A percentile compares a stretch with the other conserved stretches of the same genome.
Conservation (phyloP, 1,140 invertebrate species). For the Eubasilissa regina region DNA sequence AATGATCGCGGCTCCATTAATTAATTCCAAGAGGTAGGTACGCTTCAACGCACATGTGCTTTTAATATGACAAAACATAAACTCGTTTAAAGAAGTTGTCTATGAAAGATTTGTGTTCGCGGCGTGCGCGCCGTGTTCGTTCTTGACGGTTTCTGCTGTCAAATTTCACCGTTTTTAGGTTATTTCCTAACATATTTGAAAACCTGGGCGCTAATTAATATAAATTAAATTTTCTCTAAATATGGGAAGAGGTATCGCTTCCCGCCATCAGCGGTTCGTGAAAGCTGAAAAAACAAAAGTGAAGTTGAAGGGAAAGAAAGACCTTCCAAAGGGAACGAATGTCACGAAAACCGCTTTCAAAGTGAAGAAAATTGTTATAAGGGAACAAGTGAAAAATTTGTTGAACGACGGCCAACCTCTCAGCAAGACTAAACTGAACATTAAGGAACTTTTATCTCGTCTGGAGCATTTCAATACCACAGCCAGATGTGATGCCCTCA, state of each 20-base stretch:
- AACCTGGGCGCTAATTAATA: neutral
- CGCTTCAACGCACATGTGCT: too few relatives aligned
- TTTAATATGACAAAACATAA: too few relatives aligned
- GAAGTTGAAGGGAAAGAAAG: conserved; percentile 86
- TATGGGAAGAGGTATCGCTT: conserved; percentile 60
- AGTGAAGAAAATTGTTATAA: conserved; percentile 88
- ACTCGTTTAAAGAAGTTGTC: too few relatives aligned
- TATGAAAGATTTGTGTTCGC: too few relatives aligned
- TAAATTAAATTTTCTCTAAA: neutral
- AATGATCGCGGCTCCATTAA: too few relatives aligned
- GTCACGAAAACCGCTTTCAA: conserved; percentile 91
- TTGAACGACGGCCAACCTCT: conserved; percentile 73
- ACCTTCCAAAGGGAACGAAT: conserved; percentile 76
- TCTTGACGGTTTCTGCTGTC: too few relatives aligned
- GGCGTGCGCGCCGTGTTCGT: too few relatives aligned
- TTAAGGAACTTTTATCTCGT: conserved; percentile 83
- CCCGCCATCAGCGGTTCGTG: conserved; percentile 78
- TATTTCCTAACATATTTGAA: neutral
- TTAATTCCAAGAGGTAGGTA: too few relatives aligned
- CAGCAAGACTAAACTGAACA: conserved; percentile 82
- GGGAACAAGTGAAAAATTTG: conserved; percentile 81
- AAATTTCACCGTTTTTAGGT: neutral
- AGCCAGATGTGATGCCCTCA: conserved; percentile 79
- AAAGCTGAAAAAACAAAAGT: conserved; percentile 86
- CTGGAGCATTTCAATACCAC: conserved; percentile 85